Evolutionary conservation across 2,888 invertebrate species (phyloP).

Genomic region (Apotomis betuletana): DNA sequence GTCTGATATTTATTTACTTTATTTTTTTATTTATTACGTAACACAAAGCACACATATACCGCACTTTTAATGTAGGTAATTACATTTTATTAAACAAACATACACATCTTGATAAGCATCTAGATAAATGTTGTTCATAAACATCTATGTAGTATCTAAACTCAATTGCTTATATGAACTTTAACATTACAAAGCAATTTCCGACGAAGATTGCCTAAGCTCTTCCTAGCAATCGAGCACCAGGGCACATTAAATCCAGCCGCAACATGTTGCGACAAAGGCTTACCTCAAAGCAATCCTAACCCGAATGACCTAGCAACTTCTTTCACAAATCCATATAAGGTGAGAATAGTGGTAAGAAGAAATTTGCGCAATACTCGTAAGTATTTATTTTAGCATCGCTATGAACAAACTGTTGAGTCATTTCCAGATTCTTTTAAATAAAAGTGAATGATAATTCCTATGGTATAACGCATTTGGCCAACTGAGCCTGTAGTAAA

Average conservation of each 20-base stretch:
- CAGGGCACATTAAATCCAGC: background rate
- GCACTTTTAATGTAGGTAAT: too few species aligned
- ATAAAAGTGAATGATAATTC: too few species aligned
- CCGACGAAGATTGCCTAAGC: conserved; percentile 13
- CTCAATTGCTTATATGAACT: background rate
- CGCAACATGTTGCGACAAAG: conserved; percentile 5
- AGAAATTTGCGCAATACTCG: background rate
- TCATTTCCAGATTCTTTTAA: background rate
- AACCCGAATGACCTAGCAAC: conserved; percentile 20
- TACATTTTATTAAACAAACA: too few species aligned
- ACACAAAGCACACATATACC: too few species aligned
- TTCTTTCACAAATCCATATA: conserved; percentile 19
- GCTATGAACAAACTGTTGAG: background rate
- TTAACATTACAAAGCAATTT: conserved; percentile 12
- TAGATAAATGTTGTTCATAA: too few species aligned
- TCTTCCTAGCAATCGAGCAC: background rate
- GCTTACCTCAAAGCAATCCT: conserved; percentile 13
- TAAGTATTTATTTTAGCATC: background rate
- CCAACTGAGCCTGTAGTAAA: too few species aligned
- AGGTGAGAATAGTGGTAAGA: background rate
- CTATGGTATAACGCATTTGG: too few species aligned
- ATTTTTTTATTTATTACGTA: too few species aligned
- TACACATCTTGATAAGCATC: too few species aligned
- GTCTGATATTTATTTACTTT: too few species aligned
- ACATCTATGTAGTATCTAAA: too few species aligned